Evolutionary conservation across 2,888 invertebrate species (phyloP).

Genomic region (Drosophila borealis): DNA sequence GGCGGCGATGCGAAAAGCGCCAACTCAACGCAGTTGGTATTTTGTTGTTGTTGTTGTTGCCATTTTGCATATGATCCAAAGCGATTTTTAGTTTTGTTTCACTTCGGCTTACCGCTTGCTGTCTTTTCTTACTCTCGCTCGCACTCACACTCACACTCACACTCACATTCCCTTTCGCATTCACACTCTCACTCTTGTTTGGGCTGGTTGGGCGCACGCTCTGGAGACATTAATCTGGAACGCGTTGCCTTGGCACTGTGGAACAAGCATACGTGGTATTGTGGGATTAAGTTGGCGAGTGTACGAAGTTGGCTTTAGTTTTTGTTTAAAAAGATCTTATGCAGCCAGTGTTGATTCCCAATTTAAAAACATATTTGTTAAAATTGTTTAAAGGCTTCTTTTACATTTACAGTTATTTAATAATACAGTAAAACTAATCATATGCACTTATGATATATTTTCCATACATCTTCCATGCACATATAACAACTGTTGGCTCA

Average conservation of each 20-base stretch:
- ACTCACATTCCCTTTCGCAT: constrained; percentile 25
- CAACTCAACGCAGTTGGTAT: constrained; percentile 48
- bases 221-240: constrained; percentile 33
- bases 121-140: constrained; percentile 29
- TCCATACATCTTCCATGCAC: neutral
- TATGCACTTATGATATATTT: too few relatives aligned
- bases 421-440: too few relatives aligned
- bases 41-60: constrained; percentile 23
- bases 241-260: constrained; percentile 46
- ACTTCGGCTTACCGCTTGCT: constrained; percentile 46
- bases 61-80: constrained; percentile 58
- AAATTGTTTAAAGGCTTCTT: too few relatives aligned
- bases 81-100: constrained; percentile 39
- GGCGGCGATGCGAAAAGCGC: constrained; percentile 54
- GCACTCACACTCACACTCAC: constrained; percentile 17
- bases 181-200: constrained; percentile 44
- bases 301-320: neutral
- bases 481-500: neutral
- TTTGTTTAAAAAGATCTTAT: too few relatives aligned
- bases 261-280: neutral
- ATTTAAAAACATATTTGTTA: too few relatives aligned
- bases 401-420: too few relatives aligned
- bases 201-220: constrained; percentile 20
- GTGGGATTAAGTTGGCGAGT: too few relatives aligned
- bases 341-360: too few relatives aligned